Evolutionary conservation across 2,888 invertebrate genomes (phyloP).

Genomic region (Athrips mouffetella): DNA sequence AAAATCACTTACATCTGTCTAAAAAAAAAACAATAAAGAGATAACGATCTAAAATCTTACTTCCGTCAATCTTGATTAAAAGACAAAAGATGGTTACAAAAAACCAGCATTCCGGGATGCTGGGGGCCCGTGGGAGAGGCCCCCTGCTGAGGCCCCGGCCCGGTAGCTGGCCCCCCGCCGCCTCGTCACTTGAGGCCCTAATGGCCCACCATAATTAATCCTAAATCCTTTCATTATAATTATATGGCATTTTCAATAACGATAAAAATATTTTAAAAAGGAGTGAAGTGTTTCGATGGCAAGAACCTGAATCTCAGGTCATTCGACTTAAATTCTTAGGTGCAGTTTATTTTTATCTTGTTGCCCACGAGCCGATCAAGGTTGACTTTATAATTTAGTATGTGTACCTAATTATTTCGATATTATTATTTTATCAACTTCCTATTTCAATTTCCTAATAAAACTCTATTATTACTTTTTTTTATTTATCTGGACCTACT

Average conservation of each 20-base stretch:
- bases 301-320: background rate
- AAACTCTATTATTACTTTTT: no score
- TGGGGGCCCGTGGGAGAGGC: constrained; percentile 35
- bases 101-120: constrained; percentile 33
- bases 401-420: no score
- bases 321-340: background rate
- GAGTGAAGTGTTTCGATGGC: background rate
- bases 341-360: no score
- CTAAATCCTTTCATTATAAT: constrained; percentile 26
- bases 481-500: no score
- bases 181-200: constrained; percentile 47
- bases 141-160: constrained; percentile 33
- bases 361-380: no score
- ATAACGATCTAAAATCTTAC: constrained; percentile 25
- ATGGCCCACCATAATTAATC: constrained; percentile 25
- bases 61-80: constrained; percentile 36
- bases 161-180: constrained; percentile 45
- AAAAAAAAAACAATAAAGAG: constrained; percentile 12
- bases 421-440: no score
- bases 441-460: no score
- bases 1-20: constrained; percentile 4
- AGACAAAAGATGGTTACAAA: constrained; percentile 31
- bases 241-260: constrained; percentile 13
- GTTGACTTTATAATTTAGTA: no score
- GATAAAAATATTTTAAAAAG: constrained; percentile 2